Conservation (phyloP, 2,888 invertebrate species). For the Macropis europaea region DNA sequence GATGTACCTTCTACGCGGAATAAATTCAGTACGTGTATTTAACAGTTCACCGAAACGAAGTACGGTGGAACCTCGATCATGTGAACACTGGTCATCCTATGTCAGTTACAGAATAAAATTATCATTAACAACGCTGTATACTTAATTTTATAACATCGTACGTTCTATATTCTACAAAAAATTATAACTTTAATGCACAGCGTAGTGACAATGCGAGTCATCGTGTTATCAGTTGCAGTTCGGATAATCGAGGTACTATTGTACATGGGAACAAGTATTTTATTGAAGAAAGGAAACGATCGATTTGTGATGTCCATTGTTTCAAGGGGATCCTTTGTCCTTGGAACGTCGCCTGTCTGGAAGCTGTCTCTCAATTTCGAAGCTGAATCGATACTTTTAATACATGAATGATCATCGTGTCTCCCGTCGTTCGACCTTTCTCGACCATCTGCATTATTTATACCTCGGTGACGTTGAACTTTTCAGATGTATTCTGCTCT, state of each 20-base stretch:
- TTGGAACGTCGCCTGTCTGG: constrained; percentile 1
- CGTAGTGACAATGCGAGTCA: too few relatives aligned
- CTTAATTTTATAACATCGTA: too few relatives aligned
- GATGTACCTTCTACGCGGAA: constrained; percentile 50
- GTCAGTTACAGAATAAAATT: too few relatives aligned
- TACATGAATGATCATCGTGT: not conserved
- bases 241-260: too few relatives aligned
- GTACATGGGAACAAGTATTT: too few relatives aligned
- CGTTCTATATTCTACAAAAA: too few relatives aligned
- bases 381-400: constrained; percentile 23
- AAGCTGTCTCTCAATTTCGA: not conserved
- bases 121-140: too few relatives aligned
- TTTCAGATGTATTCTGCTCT: not conserved
- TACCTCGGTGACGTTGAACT: constrained; percentile 12
- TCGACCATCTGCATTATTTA: constrained; percentile 2
- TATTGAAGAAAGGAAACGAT: too few relatives aligned
- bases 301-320: not conserved
- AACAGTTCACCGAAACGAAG: not conserved
- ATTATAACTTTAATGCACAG: too few relatives aligned
- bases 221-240: too few relatives aligned
- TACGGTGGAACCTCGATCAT: too few relatives aligned
- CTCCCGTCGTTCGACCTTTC: not conserved
- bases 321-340: not conserved
- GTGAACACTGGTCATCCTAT: too few relatives aligned
- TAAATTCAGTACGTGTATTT: constrained; percentile 39